Percentiles rank a stretch among this genome's conserved stretches.
Conservation (phyloP, 2,113 vertebrate species). For the Aplodontia rufa region DNA sequence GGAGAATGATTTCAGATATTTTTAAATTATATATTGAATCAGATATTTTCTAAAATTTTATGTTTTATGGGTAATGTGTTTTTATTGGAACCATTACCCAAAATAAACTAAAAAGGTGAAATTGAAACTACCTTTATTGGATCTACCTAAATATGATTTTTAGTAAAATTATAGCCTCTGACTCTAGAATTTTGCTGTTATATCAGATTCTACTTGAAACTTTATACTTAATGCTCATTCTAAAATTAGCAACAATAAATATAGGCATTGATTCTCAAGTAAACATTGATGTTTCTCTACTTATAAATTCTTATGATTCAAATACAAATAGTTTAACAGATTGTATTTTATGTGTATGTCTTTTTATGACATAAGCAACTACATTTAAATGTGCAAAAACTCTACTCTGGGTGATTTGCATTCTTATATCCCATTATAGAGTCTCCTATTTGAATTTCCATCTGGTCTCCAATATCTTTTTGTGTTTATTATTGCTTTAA, state of each 20-base stretch:
- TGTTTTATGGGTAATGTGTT: background rate
- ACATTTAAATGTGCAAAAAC: conserved; percentile 83
- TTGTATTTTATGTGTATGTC: conserved; percentile 85
- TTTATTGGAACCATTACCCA: background rate
- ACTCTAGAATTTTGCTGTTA: conserved; percentile 61
- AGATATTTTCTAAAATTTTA: background rate
- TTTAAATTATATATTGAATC: background rate
- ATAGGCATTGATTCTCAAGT: conserved; percentile 72
- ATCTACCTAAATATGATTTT: conserved; percentile 36
- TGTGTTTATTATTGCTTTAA: conserved; percentile 83
- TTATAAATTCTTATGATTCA: conserved; percentile 80
- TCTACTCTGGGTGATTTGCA: conserved; percentile 83
- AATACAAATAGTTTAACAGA: conserved; percentile 84
- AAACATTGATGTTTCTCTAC: conserved; percentile 64
- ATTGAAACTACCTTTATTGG: background rate
- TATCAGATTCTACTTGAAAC: conserved; percentile 56
- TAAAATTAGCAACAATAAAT: conserved; percentile 68
- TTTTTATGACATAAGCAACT: conserved; percentile 83
- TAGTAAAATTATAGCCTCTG: conserved; percentile 35
- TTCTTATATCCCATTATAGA: conserved; percentile 85
- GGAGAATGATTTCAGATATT: background rate
- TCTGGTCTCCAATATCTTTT: conserved; percentile 82
- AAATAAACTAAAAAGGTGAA: conserved; percentile 17
- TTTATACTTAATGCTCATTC: conserved; percentile 57
- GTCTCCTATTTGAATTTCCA: conserved; percentile 85